These are phyloP conservation scores for Lonchura striata DNA, from an alignment of 2,113 vertebrate species.

Conservation along the genomic window DNA sequence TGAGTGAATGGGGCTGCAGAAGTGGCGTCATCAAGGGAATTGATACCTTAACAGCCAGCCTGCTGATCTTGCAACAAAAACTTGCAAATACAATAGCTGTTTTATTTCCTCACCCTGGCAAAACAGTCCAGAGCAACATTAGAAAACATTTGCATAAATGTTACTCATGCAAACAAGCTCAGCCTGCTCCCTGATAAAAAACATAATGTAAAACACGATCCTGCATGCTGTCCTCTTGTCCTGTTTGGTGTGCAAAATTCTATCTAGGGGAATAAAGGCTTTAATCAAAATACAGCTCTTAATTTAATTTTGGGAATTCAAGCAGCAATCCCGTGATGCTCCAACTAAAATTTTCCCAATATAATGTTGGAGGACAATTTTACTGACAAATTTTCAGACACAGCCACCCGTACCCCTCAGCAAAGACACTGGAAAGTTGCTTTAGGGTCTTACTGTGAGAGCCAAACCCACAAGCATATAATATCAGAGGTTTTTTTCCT, in stretches of 20 bases:
- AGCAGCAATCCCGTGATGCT: fast-evolving
- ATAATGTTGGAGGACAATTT: background rate
- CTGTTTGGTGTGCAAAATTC: background rate
- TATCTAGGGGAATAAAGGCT: background rate
- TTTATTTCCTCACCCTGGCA: background rate
- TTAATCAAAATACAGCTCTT: background rate
- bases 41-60: conserved; percentile 31
- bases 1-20: background rate
- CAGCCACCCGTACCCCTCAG: background rate
- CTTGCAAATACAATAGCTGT: background rate
- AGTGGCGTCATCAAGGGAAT: conserved; percentile 1
- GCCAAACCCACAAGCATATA: background rate
- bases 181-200: background rate
- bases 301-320: background rate
- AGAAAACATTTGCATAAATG: background rate
- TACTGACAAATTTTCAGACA: background rate
- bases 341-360: background rate
- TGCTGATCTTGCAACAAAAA: conserved; percentile 32
- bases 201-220: background rate
- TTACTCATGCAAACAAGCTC: background rate
- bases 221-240: background rate
- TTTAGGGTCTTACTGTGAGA: background rate
- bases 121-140: conserved; percentile 1
- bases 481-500: background rate
- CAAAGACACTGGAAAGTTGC: background rate